These are phyloP conservation scores for Anaspis maculata DNA, from an alignment of 2,888 invertebrate genomes.

Conservation along the genomic window DNA sequence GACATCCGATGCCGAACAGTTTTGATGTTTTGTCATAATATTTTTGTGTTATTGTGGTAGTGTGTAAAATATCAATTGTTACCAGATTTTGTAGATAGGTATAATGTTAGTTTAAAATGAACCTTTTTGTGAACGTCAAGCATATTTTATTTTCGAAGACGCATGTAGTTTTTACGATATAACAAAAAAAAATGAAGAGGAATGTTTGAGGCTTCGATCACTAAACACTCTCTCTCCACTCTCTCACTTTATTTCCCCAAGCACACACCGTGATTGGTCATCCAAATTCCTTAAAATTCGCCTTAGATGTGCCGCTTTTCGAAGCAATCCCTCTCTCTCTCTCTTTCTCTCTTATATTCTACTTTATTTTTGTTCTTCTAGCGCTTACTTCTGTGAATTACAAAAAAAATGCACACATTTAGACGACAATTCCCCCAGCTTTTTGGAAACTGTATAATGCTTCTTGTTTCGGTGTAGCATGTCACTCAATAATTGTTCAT, in stretches of 20 bases:
- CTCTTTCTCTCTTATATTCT: too few species aligned
- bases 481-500: slow-evolving; percentile 38
- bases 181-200: slow-evolving; percentile 19
- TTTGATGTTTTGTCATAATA: slow-evolving; percentile 37
- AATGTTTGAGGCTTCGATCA: slow-evolving; percentile 32
- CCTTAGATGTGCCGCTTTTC: slow-evolving; percentile 26
- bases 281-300: slow-evolving; percentile 41
- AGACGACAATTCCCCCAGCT: slow-evolving; percentile 7
- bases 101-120: slow-evolving; percentile 31
- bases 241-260: slow-evolving; percentile 17
- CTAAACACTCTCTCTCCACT: slow-evolving; percentile 8
- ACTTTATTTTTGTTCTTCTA: too few species aligned
- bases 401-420: slow-evolving; percentile 11
- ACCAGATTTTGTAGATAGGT: slow-evolving; percentile 25
- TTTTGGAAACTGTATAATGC: slow-evolving; percentile 16
- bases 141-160: slow-evolving; percentile 3
- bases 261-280: slow-evolving; percentile 37
- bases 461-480: slow-evolving; percentile 38
- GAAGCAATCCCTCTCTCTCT: too few species aligned
- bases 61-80: slow-evolving; percentile 37
- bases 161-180: slow-evolving; percentile 7
- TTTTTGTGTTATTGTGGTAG: slow-evolving; percentile 40
- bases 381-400: too few species aligned
- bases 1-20: slow-evolving; percentile 24
- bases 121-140: slow-evolving; percentile 40